These are phyloP conservation scores for Nomada lathburiana DNA, from an alignment of 2,888 invertebrate genomes.

Conservation along the genomic window DNA sequence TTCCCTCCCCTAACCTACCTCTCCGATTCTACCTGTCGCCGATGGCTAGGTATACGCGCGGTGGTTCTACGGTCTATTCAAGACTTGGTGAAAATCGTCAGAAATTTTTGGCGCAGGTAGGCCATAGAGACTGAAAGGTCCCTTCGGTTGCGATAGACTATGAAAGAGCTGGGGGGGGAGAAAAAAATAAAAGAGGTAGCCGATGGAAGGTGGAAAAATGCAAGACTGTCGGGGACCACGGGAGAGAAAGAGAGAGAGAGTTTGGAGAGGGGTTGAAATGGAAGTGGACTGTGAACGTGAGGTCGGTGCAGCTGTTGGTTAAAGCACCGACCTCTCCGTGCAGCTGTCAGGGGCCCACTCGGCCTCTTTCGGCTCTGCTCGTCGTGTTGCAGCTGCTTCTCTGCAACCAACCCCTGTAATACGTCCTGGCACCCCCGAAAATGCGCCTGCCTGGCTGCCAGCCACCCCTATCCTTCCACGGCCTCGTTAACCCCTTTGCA, in stretches of 20 bases:
- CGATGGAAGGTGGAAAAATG: conserved; percentile 54
- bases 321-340: conserved; percentile 79
- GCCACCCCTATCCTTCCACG: conserved; percentile 24
- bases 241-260: conserved; percentile 10
- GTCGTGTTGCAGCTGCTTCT: conserved; percentile 80
- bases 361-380: conserved; percentile 63
- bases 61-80: background rate
- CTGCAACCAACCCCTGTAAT: conserved; percentile 73
- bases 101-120: conserved; percentile 5
- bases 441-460: conserved; percentile 43
- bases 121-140: background rate
- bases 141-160: too few relatives aligned
- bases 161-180: background rate
- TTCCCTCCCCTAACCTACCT: conserved; percentile 13
- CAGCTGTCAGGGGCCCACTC: conserved; percentile 78
- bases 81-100: background rate
- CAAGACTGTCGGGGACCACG: conserved; percentile 23
- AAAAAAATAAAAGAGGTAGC: conserved; percentile 28
- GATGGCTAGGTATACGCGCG: background rate
- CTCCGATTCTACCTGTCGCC: conserved; percentile 42
- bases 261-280: conserved; percentile 44
- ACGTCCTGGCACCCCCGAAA: conserved; percentile 74
- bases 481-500: conserved; percentile 56
- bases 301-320: conserved; percentile 82
- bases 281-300: conserved; percentile 66